Conservation (phyloP, 2,797 vertebrate genomes). For the Arnoldichthys spilopterus region DNA sequence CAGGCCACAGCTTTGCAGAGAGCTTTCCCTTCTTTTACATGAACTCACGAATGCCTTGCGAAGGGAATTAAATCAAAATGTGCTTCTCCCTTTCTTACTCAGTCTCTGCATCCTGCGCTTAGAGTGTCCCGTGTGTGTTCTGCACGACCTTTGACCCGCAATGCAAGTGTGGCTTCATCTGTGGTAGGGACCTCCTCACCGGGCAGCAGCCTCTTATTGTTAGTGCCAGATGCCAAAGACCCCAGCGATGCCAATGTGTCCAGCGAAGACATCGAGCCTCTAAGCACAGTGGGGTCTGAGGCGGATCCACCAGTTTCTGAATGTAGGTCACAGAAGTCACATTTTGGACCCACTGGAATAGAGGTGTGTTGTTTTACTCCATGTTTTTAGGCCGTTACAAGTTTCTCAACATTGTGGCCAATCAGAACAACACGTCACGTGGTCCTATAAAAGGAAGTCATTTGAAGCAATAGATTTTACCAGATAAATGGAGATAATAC, state of each 20-base stretch:
- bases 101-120: conserved; percentile 20
- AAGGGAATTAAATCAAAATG: too few relatives aligned
- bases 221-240: conserved; percentile 63
- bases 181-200: conserved; percentile 51
- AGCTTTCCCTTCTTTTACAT: too few relatives aligned
- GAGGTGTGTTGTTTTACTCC: too few relatives aligned
- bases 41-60: too few relatives aligned
- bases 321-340: conserved; percentile 53
- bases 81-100: background rate
- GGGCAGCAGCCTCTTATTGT: conserved; percentile 72
- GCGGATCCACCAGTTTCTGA: conserved; percentile 63
- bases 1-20: too few relatives aligned
- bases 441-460: too few relatives aligned
- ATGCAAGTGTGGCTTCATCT: conserved; percentile 67
- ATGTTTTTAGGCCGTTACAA: too few relatives aligned
- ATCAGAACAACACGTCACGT: too few relatives aligned
- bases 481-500: too few relatives aligned
- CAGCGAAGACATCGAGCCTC: conserved; percentile 50
- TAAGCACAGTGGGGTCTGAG: conserved; percentile 54
- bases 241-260: conserved; percentile 59
- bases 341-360: background rate
- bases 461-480: too few relatives aligned
- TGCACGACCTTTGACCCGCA: conserved; percentile 44
- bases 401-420: too few relatives aligned
- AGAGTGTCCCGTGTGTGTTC: conserved; percentile 43